phyloP scores from a whole-genome alignment of 2,797 vertebrate species.

The Scarus forsteni region DNA sequence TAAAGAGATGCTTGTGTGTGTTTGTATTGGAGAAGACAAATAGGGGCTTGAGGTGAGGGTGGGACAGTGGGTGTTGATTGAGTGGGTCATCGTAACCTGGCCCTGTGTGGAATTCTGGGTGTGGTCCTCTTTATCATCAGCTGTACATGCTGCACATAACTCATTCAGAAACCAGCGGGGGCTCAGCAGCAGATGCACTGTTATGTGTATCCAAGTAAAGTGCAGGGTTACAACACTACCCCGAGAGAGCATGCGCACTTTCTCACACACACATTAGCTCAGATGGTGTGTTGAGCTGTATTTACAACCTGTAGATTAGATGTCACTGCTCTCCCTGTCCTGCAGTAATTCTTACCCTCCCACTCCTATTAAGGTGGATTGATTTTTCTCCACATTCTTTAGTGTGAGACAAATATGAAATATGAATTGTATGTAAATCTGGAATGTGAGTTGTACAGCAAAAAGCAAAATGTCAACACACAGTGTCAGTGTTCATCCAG shows the following conservation, averaged over 20 bases:
- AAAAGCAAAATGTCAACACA: constrained; percentile 52
- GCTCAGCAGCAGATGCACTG: constrained; percentile 31
- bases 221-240: background rate
- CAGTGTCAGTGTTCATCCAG: constrained; percentile 38
- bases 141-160: constrained; percentile 42
- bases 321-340: constrained; percentile 41
- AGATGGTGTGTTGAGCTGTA: constrained; percentile 24
- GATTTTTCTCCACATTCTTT: constrained; percentile 41
- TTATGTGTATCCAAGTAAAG: constrained; percentile 21
- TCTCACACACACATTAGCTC: background rate
- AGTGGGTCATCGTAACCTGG: constrained; percentile 53
- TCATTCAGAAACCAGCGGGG: constrained; percentile 37
- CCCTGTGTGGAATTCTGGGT: constrained; percentile 49
- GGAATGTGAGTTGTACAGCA: constrained; percentile 38
- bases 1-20: constrained; percentile 9
- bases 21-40: constrained; percentile 33
- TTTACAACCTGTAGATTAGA: constrained; percentile 68
- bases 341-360: constrained; percentile 43
- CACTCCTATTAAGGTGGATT: constrained; percentile 24
- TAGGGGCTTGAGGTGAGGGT: constrained; percentile 44
- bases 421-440: constrained; percentile 48
- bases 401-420: constrained; percentile 52
- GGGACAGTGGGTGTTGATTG: constrained; percentile 59
- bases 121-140: constrained; percentile 60
- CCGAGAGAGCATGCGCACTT: background rate